Conservation (phyloP, 30 jellyfish, hydroid and myxozoan species). For the Aurelia aurita region DNA sequence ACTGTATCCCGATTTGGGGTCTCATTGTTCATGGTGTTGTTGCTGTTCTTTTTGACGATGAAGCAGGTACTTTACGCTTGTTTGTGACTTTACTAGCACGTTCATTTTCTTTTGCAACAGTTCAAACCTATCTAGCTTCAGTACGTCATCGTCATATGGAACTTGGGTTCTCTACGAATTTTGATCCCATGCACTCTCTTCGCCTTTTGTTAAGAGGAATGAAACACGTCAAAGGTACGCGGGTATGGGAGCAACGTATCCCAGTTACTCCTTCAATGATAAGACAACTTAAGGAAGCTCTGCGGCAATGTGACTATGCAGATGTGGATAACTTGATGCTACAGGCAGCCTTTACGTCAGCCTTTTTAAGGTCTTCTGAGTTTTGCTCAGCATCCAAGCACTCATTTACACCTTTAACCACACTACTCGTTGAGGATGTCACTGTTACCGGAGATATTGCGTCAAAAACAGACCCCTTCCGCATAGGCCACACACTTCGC, state of each 20-base stretch:
- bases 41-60: too few species aligned
- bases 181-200: neutral
- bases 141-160: too few species aligned
- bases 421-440: constrained; percentile 6
- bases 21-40: too few species aligned
- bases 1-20: too few species aligned
- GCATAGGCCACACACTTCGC: neutral
- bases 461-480: constrained; percentile 38
- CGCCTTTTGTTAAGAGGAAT: neutral
- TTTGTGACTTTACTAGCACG: too few species aligned
- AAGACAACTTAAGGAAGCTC: neutral
- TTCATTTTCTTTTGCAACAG: too few species aligned
- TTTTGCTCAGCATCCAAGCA: neutral
- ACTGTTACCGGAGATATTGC: neutral
- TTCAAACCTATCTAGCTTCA: too few species aligned
- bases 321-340: constrained; percentile 1
- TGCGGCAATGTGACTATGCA: neutral
- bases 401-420: neutral
- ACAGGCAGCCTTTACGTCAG: constrained; percentile 20
- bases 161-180: neutral
- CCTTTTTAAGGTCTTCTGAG: constrained; percentile 30
- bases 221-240: constrained; percentile 4
- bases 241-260: neutral
- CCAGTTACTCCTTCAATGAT: constrained; percentile 4
- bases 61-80: too few species aligned